These are phyloP conservation scores for Onychostruthus taczanowskii DNA, from an alignment of 2,113 vertebrate species.

Conservation along the genomic window DNA sequence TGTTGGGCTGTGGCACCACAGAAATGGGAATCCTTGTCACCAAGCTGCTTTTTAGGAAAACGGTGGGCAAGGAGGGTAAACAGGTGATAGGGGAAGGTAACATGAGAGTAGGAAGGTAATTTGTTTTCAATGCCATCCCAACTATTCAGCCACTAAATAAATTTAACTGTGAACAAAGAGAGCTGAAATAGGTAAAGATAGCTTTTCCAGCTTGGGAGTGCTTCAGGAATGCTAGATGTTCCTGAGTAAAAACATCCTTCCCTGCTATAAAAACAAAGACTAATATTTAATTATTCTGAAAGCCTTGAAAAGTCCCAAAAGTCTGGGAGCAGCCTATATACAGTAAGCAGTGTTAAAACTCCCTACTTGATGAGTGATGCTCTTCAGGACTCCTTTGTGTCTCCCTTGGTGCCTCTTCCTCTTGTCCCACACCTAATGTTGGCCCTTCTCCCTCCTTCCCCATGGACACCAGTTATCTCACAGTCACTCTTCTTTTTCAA, in stretches of 20 bases:
- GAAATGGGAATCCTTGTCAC: not conserved
- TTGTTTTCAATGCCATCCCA: not conserved
- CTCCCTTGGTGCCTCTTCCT: not conserved
- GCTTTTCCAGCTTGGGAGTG: not conserved
- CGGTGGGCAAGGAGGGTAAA: not conserved
- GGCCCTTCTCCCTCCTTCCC: not conserved
- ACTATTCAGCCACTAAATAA: not conserved
- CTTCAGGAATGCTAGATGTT: not conserved
- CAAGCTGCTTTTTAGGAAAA: constrained; percentile 1
- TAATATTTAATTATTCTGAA: not conserved
- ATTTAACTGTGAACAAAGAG: not conserved
- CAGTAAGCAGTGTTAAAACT: not conserved
- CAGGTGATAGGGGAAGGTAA: not conserved
- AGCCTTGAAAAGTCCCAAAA: not conserved
- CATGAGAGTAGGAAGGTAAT: not conserved
- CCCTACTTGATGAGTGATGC: not conserved
- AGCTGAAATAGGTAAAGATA: not conserved
- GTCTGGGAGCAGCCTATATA: not conserved
- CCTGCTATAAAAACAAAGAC: not conserved
- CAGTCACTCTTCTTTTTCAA: not conserved
- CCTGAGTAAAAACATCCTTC: not conserved
- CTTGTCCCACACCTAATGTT: not conserved
- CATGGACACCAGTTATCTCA: not conserved
- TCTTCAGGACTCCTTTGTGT: not conserved
- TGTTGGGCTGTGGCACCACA: not conserved